These are phyloP conservation scores for Brachionus angularis DNA, from an alignment of 1,140 invertebrate species.

Conservation along the genomic window DNA sequence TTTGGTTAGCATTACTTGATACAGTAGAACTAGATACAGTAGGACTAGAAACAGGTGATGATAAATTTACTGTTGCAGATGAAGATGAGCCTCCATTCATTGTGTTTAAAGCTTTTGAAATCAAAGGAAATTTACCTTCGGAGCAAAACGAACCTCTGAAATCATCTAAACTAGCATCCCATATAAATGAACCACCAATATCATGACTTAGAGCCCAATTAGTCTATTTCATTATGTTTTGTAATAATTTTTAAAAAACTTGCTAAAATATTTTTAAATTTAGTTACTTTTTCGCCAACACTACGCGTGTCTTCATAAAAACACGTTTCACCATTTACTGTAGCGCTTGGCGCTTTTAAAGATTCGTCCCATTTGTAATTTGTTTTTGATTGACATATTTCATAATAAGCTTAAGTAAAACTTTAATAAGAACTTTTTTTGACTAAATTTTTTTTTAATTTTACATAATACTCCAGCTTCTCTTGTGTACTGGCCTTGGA, in stretches of 20 bases:
- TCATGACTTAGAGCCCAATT: slow-evolving; percentile 78
- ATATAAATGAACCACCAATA: slow-evolving; percentile 50
- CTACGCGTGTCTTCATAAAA: slow-evolving; percentile 73
- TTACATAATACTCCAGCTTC: slow-evolving; percentile 79
- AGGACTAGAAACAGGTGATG: background rate
- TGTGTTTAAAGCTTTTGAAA: slow-evolving; percentile 79
- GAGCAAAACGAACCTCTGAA: slow-evolving; percentile 66
- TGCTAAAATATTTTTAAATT: background rate
- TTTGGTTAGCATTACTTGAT: slow-evolving; percentile 8
- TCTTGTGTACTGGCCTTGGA: slow-evolving; percentile 70
- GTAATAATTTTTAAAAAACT: background rate
- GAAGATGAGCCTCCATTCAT: slow-evolving; percentile 31
- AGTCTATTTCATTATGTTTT: slow-evolving; percentile 62
- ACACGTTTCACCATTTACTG: slow-evolving; percentile 13
- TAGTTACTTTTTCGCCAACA: slow-evolving; percentile 36
- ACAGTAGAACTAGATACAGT: background rate
- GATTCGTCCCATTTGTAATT: slow-evolving; percentile 57
- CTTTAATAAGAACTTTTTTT: background rate
- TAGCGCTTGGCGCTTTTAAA: slow-evolving; percentile 70
- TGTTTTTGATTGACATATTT: slow-evolving; percentile 49
- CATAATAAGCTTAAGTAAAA: slow-evolving; percentile 70
- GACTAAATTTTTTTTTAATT: background rate
- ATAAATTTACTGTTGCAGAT: background rate
- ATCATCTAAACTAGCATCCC: slow-evolving; percentile 51
- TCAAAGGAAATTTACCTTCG: slow-evolving; percentile 76